These are phyloP conservation scores for Campylomormyrus tamandua DNA, from an alignment of 2,113 vertebrate species.

Conservation along the genomic window DNA sequence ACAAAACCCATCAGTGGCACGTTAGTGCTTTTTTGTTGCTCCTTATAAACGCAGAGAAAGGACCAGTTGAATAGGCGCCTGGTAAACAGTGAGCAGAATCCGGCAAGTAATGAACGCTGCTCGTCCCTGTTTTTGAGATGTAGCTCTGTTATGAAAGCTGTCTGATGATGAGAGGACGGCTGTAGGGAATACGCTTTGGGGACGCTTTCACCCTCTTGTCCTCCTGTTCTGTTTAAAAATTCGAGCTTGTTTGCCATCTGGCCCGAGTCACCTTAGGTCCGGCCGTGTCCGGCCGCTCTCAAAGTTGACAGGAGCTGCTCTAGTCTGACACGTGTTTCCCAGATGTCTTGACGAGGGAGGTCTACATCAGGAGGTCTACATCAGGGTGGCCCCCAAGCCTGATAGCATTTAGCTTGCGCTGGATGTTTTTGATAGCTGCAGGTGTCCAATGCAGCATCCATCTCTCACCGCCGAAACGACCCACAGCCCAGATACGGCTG, in stretches of 20 bases:
- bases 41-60: neutral
- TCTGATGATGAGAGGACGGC: neutral
- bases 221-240: conserved; percentile 24
- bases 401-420: neutral
- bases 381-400: neutral
- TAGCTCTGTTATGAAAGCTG: neutral
- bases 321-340: conserved; percentile 40
- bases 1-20: conserved; percentile 33
- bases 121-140: neutral
- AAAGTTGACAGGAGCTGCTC: conserved; percentile 28
- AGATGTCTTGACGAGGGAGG: conserved; percentile 23
- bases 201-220: neutral
- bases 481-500: neutral
- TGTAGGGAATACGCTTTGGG: neutral
- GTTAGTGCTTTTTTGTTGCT: conserved; percentile 6
- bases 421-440: neutral
- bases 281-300: conserved; percentile 23
- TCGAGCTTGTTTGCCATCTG: conserved; percentile 29
- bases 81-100: neutral
- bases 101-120: neutral
- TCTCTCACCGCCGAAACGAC: neutral
- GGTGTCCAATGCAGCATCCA: neutral
- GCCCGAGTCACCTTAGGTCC: conserved; percentile 35
- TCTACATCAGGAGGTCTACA: neutral
- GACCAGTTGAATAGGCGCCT: no score